Evolutionary conservation across 2,797 vertebrate genomes (phyloP).

Genomic region (Toxotes lorentzi): DNA sequence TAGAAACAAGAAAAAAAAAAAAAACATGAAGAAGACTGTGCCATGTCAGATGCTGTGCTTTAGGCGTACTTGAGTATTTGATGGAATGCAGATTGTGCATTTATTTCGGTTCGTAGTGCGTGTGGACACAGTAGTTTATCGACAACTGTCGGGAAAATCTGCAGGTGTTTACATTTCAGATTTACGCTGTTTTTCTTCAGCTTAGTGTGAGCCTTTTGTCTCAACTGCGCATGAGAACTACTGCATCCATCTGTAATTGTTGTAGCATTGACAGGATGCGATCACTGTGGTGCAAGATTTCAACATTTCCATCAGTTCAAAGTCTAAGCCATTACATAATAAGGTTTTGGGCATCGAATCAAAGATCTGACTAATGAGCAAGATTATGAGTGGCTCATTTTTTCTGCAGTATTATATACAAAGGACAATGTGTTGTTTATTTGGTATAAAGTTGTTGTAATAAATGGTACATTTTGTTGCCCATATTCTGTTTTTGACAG

Average conservation of each 20-base stretch:
- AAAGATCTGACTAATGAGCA: constrained; percentile 10
- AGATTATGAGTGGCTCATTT: neutral
- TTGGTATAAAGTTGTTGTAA: neutral
- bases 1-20: constrained; percentile 41
- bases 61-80: constrained; percentile 43
- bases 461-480: neutral
- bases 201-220: constrained; percentile 65
- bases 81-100: constrained; percentile 56
- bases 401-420: neutral
- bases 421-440: neutral
- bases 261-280: constrained; percentile 33
- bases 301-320: constrained; percentile 24
- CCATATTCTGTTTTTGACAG: neutral
- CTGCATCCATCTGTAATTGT: constrained; percentile 53
- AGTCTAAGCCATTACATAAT: constrained; percentile 54
- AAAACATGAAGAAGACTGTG: constrained; percentile 31
- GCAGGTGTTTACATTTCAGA: constrained; percentile 68
- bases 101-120: constrained; percentile 2
- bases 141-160: constrained; percentile 58
- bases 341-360: constrained; percentile 11
- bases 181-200: constrained; percentile 58
- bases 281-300: constrained; percentile 29
- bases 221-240: constrained; percentile 62
- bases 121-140: constrained; percentile 36
- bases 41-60: constrained; percentile 45